These are phyloP conservation scores for Plodia interpunctella DNA, from an alignment of 1,140 invertebrate species.

Conservation along the genomic window DNA sequence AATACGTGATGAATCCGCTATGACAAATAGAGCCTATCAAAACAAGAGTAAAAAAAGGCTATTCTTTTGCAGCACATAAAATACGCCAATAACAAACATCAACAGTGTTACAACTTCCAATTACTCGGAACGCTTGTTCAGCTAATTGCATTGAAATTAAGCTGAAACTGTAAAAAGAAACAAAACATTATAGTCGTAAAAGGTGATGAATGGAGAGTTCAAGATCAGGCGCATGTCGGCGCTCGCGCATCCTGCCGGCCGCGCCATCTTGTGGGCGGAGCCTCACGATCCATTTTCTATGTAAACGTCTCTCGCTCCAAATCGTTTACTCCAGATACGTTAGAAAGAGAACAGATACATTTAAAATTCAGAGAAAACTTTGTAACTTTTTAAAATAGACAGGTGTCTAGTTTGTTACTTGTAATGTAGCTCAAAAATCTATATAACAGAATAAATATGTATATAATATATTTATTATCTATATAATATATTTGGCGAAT, in stretches of 20 bases:
- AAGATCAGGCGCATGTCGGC: conserved; percentile 54
- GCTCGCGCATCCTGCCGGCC: conserved; percentile 28
- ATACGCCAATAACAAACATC: too few relatives aligned
- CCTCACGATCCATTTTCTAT: conserved; percentile 13
- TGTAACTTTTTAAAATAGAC: too few relatives aligned
- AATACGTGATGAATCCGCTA: too few relatives aligned
- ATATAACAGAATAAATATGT: too few relatives aligned
- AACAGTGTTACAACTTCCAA: conserved; percentile 24
- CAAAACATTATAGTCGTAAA: conserved; percentile 64
- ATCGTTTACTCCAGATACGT: neutral
- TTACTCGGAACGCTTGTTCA: conserved; percentile 12
- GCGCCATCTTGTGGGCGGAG: conserved; percentile 70
- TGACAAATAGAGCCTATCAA: too few relatives aligned
- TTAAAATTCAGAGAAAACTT: neutral
- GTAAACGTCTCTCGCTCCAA: neutral
- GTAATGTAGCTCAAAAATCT: too few relatives aligned
- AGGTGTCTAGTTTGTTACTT: too few relatives aligned
- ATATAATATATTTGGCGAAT: too few relatives aligned
- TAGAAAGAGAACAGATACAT: conserved; percentile 8
- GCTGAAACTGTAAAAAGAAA: conserved; percentile 68
- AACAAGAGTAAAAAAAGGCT: too few relatives aligned
- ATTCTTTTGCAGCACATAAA: too few relatives aligned
- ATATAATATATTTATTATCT: too few relatives aligned
- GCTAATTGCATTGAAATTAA: conserved; percentile 62
- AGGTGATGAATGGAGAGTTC: conserved; percentile 64